Percentiles rank a stretch among this genome's conserved stretches.
Evolutionary conservation across 1,140 invertebrate species (phyloP).

Genomic region (Zophobas morio): DNA sequence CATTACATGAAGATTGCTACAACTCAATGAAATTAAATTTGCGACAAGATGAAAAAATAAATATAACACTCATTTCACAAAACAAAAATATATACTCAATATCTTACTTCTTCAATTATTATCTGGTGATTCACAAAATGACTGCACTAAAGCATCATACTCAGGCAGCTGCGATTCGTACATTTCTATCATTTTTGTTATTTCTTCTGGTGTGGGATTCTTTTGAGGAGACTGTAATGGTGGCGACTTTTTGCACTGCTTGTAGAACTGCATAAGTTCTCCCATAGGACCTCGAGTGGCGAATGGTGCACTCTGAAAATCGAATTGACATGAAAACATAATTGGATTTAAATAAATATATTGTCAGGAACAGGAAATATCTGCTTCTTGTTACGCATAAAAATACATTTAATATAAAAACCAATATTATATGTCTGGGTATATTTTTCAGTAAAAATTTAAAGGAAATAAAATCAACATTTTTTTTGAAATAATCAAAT

Average conservation of each 20-base stretch:
- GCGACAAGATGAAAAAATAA: conserved; percentile 17
- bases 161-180: conserved; percentile 83
- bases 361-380: too few species aligned
- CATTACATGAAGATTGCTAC: conserved; percentile 14
- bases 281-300: conserved; percentile 72
- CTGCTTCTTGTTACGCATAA: too few species aligned
- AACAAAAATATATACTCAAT: conserved; percentile 6
- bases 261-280: conserved; percentile 84
- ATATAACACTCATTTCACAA: conserved; percentile 15
- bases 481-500: too few species aligned
- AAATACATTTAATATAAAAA: too few species aligned
- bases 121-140: conserved; percentile 73
- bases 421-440: too few species aligned
- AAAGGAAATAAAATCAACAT: too few species aligned
- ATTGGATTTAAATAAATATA: too few species aligned
- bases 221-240: conserved; percentile 75
- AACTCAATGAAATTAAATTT: conserved; percentile 13
- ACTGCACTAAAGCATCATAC: conserved; percentile 81
- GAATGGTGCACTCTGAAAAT: conserved; percentile 75
- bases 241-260: conserved; percentile 84
- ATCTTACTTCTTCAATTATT: conserved; percentile 67
- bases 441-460: too few species aligned
- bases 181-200: conserved; percentile 80
- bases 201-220: conserved; percentile 75
- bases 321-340: background rate